Evolutionary conservation across 2,113 vertebrate genomes (phyloP), one percentile per base, ranked within the genome.

Genomic region (Cardinalis cardinalis): DNA sequence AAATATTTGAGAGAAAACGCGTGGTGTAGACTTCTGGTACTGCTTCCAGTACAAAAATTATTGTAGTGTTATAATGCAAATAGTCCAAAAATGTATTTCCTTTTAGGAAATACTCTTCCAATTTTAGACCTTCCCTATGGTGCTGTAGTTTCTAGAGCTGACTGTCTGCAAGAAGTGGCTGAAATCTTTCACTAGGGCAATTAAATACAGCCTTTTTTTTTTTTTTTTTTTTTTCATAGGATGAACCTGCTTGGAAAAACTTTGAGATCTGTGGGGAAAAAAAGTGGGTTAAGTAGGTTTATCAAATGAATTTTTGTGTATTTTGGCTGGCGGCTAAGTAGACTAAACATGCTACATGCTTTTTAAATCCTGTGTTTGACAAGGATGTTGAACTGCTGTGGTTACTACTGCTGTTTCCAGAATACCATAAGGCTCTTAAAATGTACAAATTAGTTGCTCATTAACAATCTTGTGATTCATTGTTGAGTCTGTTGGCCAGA

Each of bases 291-390:
- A 94, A 89, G 60, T 44, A 15, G 56, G n/a, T 81, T 95, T 84
- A 91, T 60, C 77, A 66, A 88, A 75, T 56, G 34, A 87, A 94
- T 85, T 80, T 87, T 43, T 81, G 55, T 88, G 65, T 91, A 41
- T 94, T 95, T 94, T 95, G 90, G 63, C 82, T 74, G 32, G 12
- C 44, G 84, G 63, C 84, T 84, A 87, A 84, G 91, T 74, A 91
- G 93, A 93, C 96, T 94, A 92, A 96, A 96, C 93, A 89, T 34
- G 51, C 18, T 55, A 29, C 55, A 40, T 92, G 76, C 60, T 58
- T 95, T 69, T 92, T 72, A 94, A 95, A 82, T 88, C 87, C 68
- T 26, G 6, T 95, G 56, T 90, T 92, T 87, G 90, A 80, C 89
- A 82, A 49, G 76, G 52, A 65, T 87, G 75, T 88, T 69, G 63